Base-by-base conservation (phyloP, 1,140 invertebrate species). In the Hypsibius dujardini region DNA sequence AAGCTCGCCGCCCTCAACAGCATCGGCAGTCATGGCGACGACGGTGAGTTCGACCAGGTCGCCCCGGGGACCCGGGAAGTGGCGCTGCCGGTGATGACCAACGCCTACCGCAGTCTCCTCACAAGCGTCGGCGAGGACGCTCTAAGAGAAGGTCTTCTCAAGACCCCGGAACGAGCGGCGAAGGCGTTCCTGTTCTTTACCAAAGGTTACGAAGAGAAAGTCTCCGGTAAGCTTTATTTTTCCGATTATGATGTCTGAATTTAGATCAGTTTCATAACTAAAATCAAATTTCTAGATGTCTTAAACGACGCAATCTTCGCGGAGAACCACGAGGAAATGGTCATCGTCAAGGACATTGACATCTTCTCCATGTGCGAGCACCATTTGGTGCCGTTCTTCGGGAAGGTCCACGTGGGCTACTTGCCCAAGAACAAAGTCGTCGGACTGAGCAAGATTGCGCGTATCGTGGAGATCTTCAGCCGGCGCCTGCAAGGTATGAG, bases 321-420 rank as follows among this genome's bases (percentile, higher is more conserved):
- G 77, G 96, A 98, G 79, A 93, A 98, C 79, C 94, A 96, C 77
- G 95, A 99, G 79, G 95, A 98, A 80, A 90, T 99, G 93, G 95
- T 99, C 0, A 94, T 99, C 1, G 95, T 99, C 0, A 97, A 96
- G 74, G 94, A 99, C 79, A 99, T 99, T 73, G 95, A 99, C 82
- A 98, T 99, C 92, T 98, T 98, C 79, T 98, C 94, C 47, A 89
- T 98, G 85, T 98, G 95, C 78, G 95, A 98, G 79, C 96, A 99
- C 79, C 96, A 99, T 79, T 81, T 99, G 75, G 95, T 98, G 14
- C 95, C 96, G 0, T 98, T 98, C 80, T 94, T 96, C 78, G 95
- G 95, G 56, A 98, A 56, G n/a, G 94, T 98, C 0, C 97, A 95
- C 72, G 97, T 98, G 74, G 95, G 95, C 0, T 99, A 99, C 81